Conservation (phyloP, 2,113 vertebrate species). For the Prinia subflava region DNA sequence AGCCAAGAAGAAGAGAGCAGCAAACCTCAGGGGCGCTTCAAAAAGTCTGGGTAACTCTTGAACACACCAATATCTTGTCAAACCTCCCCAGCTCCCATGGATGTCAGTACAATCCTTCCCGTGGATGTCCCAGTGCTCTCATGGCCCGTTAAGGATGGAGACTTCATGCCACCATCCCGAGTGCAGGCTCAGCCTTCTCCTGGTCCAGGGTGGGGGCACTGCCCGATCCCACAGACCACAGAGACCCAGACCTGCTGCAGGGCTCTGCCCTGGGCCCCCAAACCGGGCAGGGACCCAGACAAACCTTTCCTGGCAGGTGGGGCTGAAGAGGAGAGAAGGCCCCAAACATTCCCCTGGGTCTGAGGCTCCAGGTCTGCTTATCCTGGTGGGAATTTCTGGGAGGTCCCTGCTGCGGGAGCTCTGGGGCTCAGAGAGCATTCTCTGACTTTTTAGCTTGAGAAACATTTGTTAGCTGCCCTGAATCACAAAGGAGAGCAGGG, state of each 20-base stretch:
- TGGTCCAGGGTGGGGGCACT: neutral
- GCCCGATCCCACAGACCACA: neutral
- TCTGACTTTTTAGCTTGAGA: neutral
- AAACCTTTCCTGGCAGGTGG: neutral
- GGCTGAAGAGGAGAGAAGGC: neutral
- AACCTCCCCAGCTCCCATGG: neutral
- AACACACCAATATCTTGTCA: neutral
- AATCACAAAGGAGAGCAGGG: rapidly evolving
- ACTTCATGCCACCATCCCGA: neutral
- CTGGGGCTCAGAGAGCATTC: rapidly evolving
- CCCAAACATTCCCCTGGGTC: rapidly evolving
- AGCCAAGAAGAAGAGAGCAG: neutral
- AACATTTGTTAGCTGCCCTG: neutral
- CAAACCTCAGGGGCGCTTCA: neutral
- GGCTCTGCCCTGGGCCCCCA: neutral
- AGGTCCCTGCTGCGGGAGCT: neutral
- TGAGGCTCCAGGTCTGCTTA: neutral
- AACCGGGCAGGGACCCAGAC: neutral
- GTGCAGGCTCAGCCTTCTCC: neutral
- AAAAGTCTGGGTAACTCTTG: neutral
- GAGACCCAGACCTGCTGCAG: neutral
- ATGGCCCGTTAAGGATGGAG: neutral
- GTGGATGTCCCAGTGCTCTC: too few species aligned
- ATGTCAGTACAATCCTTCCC: neutral
- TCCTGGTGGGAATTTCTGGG: neutral